These are phyloP conservation scores for Centruroides vittatus DNA, from an alignment of 1,140 invertebrate species.

Conservation along the genomic window DNA sequence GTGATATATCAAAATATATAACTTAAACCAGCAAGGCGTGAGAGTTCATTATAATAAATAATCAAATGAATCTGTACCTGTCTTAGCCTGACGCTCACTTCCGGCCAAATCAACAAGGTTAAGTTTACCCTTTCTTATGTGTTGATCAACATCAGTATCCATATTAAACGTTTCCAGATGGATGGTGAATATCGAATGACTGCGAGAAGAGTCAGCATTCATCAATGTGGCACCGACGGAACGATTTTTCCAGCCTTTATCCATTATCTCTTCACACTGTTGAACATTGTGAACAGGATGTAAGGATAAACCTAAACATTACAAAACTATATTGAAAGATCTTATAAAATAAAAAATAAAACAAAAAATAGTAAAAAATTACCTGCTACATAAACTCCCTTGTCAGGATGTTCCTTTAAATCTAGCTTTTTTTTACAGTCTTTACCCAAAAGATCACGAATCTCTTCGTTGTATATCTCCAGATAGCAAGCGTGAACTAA, in stretches of 20 bases:
- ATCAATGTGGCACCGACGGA: constrained; percentile 63
- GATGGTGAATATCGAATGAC: constrained; percentile 84
- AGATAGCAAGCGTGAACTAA: constrained; percentile 80
- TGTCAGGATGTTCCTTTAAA: constrained; percentile 62
- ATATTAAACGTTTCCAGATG: constrained; percentile 63
- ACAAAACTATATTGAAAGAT: too few relatives aligned
- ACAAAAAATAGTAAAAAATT: constrained; percentile 7
- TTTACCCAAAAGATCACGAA: constrained; percentile 57
- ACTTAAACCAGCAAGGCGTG: background rate
- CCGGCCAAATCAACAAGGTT: constrained; percentile 85
- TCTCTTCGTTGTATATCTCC: constrained; percentile 86
- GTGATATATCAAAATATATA: background rate
- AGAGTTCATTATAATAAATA: background rate
- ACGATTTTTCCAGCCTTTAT: constrained; percentile 55
- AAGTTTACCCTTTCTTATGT: constrained; percentile 47
- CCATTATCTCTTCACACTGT: constrained; percentile 58
- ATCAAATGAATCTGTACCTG: constrained; percentile 31
- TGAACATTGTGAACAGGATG: constrained; percentile 57
- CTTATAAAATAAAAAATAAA: too few relatives aligned
- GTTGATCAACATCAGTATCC: constrained; percentile 27
- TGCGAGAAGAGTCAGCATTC: constrained; percentile 72
- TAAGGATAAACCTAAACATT: constrained; percentile 43
- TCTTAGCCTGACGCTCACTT: constrained; percentile 71
- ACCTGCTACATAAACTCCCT: constrained; percentile 66
- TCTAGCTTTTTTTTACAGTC: constrained; percentile 50